Base-by-base conservation (phyloP, 2,888 invertebrate species). In the Drosophila testacea region DNA sequence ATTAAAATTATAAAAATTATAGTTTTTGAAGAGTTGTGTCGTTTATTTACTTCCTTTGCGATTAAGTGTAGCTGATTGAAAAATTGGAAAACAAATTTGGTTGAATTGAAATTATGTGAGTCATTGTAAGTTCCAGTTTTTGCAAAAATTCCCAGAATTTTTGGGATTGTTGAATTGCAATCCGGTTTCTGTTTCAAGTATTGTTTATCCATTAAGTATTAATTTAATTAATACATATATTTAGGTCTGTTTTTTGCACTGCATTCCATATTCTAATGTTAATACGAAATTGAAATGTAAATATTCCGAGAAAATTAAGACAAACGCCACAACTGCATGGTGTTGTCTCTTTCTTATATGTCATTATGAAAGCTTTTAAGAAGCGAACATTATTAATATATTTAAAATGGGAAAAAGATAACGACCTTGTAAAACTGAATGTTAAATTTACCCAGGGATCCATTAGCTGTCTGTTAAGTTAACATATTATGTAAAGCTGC, bases 161-260 rank as follows among this genome's bases (percentile, higher is more conserved):
- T 56, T 27, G 34, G 4, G 42, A 13, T 56, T 22, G 22, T n/a
- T 44, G 34, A 27, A 10, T 34, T 4, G 36, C 36, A 44, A 46
- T 56, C 44, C 27, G 42, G 55, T 55, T 55, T 44, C 30, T 9
- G 34, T 44, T 44, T 9, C 0, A 34, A 36, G 36, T 56, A 46
- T 42, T 22, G 22, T 22, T 22, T 22, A 22, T 22, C 22, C 22
- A 22, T 22, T 22, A 22, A 22, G 22, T 22, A 22, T 22, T 22
- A 22, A 22, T 22, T 22, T 22, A 22, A 22, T 22, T 22, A 22
- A 22, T 22, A 22, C 22, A 22, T 32, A 34, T 22, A 30, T 32
- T 16, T 44, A n/a, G n/a, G 42, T 13, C 13, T 7, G 27, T 34
- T 22, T 32, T 42, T 42, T n/a, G 22, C 2, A 13, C 10, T 22